Evolutionary conservation across 2,797 vertebrate genomes (phyloP).

Genomic region (Sphaeramia orbicularis): DNA sequence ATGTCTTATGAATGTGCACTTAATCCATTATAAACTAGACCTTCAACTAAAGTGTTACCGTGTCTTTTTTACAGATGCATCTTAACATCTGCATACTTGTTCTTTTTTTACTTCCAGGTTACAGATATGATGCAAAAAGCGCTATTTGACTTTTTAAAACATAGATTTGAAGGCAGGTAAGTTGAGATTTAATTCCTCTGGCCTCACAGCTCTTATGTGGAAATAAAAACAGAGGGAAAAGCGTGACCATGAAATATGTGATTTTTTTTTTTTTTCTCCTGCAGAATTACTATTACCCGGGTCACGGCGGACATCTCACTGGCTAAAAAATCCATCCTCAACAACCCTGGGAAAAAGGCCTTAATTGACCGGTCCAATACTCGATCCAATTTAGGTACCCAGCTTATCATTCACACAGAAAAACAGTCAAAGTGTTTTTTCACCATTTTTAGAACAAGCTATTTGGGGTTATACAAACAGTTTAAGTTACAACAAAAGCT

Average conservation of each 20-base stretch:
- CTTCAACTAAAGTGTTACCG: no score
- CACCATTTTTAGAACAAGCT: no score
- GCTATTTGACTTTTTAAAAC: conserved; percentile 99
- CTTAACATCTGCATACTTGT: not conserved
- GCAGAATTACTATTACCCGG: conserved; percentile 96
- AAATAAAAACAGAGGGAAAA: conserved; percentile 1
- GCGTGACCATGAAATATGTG: conserved; percentile 18
- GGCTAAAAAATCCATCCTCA: conserved; percentile 97
- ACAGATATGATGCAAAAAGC: conserved; percentile 99
- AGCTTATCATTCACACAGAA: conserved; percentile 13
- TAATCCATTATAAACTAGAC: no score
- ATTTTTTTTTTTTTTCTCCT: not conserved
- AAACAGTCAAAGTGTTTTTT: no score
- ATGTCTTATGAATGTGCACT: no score
- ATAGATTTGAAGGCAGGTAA: conserved; percentile 98
- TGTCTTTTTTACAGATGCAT: no score
- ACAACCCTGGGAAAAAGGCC: conserved; percentile 98
- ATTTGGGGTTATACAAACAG: no score
- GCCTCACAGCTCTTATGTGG: not conserved
- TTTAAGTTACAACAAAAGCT: no score
- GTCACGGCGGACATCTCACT: conserved; percentile 98
- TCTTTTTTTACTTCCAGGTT: conserved; percentile 82
- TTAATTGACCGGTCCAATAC: conserved; percentile 98
- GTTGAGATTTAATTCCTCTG: conserved; percentile 71
- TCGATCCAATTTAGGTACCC: conserved; percentile 94